Evolutionary conservation across 2,888 invertebrate species (phyloP), one percentile per base, ranked within the genome.

Genomic region (Callosobruchus maculatus): DNA sequence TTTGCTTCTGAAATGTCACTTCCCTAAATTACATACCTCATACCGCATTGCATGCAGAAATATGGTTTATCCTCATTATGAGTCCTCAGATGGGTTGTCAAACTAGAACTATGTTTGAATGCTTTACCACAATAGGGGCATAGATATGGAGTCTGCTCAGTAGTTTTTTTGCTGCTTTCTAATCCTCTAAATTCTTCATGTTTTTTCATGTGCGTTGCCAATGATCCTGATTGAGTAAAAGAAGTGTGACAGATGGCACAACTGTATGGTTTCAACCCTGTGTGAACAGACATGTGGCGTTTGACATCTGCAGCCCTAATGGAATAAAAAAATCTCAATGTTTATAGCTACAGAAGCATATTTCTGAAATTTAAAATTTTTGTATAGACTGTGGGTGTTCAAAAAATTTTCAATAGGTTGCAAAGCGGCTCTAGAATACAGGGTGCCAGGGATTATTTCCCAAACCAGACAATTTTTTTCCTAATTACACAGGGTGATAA

Each of bases 121-220:
- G 80, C 80, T 79, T 82, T 84, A 21, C 84, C 84, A 78, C 85
- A 85, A 13, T 81, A 80, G 22, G 81, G 79, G 77, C 84, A 85
- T 71, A 84, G 75, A 79, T 83, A 77, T 22, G 78, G 77, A 68
- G 77, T 81, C 9, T 77, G 74, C 69, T 77, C 76, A 0, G 68
- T 21, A 67, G 75, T 77, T 49, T 74, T 74, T 21, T 73, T 74
- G 21, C 67, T 72, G 26, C 74, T 74, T 70, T 76, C 77, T 13
- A 71, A 0, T 18, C 71, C 69, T 72, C 75, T 66, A 71, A 76
- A 1, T 69, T 79, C 78, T 68, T 78, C 75, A 74, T 82, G 82
- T 70, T 73, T 78, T 74, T 78, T 81, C 79, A 82, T 78, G 73
- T 83, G 83, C 22, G 78, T 80, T 21, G 79, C 75, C 22, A 82